A percentile compares a stretch with the other conserved stretches of the same genome.
These are phyloP conservation scores for Xestia xanthographa DNA, from an alignment of 2,888 invertebrate genomes.

Conservation along the genomic window DNA sequence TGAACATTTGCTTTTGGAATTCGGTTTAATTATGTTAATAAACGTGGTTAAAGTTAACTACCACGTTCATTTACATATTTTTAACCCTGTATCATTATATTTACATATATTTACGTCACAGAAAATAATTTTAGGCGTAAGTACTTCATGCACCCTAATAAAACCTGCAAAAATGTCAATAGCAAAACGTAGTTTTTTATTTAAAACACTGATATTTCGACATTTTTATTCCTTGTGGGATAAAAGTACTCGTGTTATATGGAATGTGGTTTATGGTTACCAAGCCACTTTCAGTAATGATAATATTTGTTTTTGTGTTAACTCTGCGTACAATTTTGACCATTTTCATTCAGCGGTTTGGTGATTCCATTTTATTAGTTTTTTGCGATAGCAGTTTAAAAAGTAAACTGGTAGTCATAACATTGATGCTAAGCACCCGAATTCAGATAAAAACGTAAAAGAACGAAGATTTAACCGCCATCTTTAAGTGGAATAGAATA, in stretches of 20 bases:
- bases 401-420: not conserved
- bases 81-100: not conserved
- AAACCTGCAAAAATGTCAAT: not conserved
- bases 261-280: not conserved
- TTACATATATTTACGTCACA: not conserved
- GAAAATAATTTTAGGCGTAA: not conserved
- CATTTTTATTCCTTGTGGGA: not conserved
- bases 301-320: constrained; percentile 18
- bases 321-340: not conserved
- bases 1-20: no score
- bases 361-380: constrained; percentile 1
- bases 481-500: not conserved
- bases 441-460: not conserved
- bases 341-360: not conserved
- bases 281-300: constrained; percentile 7
- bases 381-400: not conserved
- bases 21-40: no score
- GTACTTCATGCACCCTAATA: not conserved
- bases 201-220: not conserved
- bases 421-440: not conserved
- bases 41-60: no score
- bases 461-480: not conserved
- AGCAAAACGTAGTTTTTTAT: not conserved
- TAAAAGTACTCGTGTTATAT: not conserved
- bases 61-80: no score